phyloP scores from a whole-genome alignment of 2,113 vertebrate species.

The Percina caprodes region DNA sequence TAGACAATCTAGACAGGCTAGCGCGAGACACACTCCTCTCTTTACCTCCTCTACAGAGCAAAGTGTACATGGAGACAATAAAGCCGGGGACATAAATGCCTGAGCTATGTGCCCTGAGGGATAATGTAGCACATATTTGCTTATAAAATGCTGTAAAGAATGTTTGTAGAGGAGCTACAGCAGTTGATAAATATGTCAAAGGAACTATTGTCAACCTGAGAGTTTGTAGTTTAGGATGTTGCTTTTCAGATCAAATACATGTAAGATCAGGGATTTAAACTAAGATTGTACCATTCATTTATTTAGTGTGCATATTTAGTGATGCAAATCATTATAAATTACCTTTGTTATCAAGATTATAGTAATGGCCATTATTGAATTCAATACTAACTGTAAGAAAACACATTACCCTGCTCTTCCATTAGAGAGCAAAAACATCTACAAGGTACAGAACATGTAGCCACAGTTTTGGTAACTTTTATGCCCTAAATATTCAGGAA shows the following conservation, averaged over 20 bases:
- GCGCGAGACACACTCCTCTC: constrained; percentile 10
- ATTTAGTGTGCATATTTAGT: background rate
- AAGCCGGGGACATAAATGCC: background rate
- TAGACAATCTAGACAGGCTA: constrained; percentile 68
- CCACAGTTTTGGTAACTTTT: background rate
- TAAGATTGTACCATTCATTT: background rate
- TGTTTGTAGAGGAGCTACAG: background rate
- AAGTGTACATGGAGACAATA: constrained; percentile 28
- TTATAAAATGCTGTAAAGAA: background rate
- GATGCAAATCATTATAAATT: too few species aligned
- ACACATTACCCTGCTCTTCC: constrained; percentile 27
- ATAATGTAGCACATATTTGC: background rate
- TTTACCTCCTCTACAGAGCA: constrained; percentile 33
- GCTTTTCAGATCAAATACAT: constrained; percentile 14
- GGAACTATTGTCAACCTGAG: background rate
- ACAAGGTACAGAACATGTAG: background rate
- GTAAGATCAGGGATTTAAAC: background rate
- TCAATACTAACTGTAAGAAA: background rate
- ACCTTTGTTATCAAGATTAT: background rate
- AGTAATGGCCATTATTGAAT: background rate
- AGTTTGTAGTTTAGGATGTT: background rate
- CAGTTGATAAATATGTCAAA: background rate
- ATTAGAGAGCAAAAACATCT: constrained; percentile 60
- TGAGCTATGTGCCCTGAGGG: background rate
- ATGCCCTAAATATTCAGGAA: constrained; percentile 2